phyloP scores from a whole-genome alignment of 2,113 vertebrate species.

The Henicopernis longicauda region DNA sequence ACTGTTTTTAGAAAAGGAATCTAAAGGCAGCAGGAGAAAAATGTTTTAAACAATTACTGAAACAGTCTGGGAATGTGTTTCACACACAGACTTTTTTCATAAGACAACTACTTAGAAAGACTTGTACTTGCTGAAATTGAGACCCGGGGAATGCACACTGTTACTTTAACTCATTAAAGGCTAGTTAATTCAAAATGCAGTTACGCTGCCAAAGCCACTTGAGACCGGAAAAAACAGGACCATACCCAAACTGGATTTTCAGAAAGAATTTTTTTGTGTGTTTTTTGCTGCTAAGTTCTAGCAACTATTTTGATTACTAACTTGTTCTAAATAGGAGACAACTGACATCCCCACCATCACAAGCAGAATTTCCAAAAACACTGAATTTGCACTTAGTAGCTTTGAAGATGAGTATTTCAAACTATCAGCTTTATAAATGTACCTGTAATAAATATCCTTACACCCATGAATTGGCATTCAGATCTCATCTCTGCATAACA shows the following conservation, averaged over 20 bases:
- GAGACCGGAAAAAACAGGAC: not conserved
- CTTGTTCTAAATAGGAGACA: not conserved
- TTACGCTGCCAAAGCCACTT: not conserved
- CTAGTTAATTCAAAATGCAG: not conserved
- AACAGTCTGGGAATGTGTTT: not conserved
- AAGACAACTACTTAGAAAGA: not conserved
- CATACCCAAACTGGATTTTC: not conserved
- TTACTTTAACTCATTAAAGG: not conserved
- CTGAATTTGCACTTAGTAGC: not conserved
- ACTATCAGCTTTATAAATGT: not conserved
- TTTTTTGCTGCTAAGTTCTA: not conserved
- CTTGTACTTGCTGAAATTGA: not conserved
- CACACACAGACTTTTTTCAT: not conserved
- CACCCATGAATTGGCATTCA: not conserved
- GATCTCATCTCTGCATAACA: not conserved
- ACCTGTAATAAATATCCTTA: not conserved
- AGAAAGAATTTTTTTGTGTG: not conserved
- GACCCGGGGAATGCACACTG: not conserved
- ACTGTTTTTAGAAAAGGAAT: not conserved
- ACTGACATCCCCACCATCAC: not conserved
- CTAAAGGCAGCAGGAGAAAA: not conserved
- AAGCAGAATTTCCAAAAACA: not conserved
- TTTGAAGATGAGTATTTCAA: not conserved
- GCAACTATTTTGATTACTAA: not conserved
- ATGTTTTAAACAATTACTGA: not conserved